phyloP scores from a whole-genome alignment of 2,113 vertebrate species.

The Protomyctophum bolini region DNA sequence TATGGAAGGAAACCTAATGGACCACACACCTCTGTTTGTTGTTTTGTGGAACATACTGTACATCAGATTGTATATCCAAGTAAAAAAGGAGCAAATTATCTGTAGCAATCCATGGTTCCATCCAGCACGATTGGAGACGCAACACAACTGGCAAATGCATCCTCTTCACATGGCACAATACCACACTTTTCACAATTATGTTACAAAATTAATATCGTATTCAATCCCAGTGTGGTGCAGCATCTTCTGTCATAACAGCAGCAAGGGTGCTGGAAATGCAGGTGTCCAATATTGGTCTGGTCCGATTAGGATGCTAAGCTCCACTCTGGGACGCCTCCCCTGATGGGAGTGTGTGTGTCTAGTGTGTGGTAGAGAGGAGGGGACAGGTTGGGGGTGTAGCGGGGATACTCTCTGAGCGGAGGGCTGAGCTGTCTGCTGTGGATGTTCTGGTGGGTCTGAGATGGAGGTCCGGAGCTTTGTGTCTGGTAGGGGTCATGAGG shows the following conservation, averaged over 20 bases:
- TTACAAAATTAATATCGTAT: constrained; percentile 50
- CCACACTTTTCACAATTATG: constrained; percentile 56
- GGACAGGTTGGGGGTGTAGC: constrained; percentile 87
- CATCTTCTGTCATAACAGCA: constrained; percentile 29
- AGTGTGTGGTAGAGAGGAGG: constrained; percentile 92
- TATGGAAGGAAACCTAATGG: constrained; percentile 19
- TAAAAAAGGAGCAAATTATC: constrained; percentile 11
- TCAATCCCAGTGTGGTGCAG: constrained; percentile 39
- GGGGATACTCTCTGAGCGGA: constrained; percentile 78
- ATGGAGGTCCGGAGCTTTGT: constrained; percentile 76
- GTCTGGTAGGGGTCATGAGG: constrained; percentile 82
- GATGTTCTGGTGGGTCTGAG: constrained; percentile 83
- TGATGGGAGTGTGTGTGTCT: constrained; percentile 78
- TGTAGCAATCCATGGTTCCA: constrained; percentile 29
- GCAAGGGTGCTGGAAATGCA: constrained; percentile 25
- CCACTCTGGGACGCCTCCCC: constrained; percentile 91
- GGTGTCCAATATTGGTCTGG: constrained; percentile 36
- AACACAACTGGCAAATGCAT: constrained; percentile 28
- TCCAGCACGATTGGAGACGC: constrained; percentile 27
- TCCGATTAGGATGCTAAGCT: constrained; percentile 87
- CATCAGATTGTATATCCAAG: constrained; percentile 20
- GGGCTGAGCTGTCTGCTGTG: constrained; percentile 87
- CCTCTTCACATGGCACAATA: constrained; percentile 52
- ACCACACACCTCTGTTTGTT: neutral
- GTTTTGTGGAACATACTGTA: neutral